phyloP scores from a whole-genome alignment of 2,113 vertebrate genomes.

The Ginglymostoma cirratum region DNA sequence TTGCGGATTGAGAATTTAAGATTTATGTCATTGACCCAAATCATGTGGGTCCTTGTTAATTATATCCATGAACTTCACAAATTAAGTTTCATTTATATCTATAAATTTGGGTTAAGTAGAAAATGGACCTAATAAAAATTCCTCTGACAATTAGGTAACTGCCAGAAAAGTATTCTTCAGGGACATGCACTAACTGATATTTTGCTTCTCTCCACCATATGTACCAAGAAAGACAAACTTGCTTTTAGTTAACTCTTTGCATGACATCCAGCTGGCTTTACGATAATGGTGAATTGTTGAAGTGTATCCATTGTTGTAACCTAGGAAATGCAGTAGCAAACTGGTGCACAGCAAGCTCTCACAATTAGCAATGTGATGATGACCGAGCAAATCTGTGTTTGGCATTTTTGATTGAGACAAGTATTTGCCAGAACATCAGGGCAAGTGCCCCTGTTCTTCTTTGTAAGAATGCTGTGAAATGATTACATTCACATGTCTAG shows the following conservation, averaged over 20 bases:
- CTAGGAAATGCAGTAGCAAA: too few relatives aligned
- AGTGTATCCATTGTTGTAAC: neutral
- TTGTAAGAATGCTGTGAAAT: too few relatives aligned
- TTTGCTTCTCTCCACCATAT: neutral
- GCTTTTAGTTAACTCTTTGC: neutral
- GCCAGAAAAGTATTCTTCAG: neutral
- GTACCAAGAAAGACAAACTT: neutral
- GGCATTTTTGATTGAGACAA: too few relatives aligned
- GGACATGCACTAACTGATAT: neutral
- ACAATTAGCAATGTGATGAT: too few relatives aligned
- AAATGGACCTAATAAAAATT: neutral
- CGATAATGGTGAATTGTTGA: neutral
- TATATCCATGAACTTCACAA: slow-evolving; percentile 15
- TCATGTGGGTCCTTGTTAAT: neutral
- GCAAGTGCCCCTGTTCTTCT: too few relatives aligned
- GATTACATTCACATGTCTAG: too few relatives aligned
- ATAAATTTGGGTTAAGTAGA: slow-evolving; percentile 17
- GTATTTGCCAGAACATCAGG: too few relatives aligned
- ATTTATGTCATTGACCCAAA: neutral
- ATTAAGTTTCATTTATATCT: neutral
- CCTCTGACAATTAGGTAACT: neutral
- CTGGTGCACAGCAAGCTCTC: too few relatives aligned
- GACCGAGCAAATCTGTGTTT: too few relatives aligned
- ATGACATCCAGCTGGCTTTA: neutral
- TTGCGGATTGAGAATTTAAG: neutral